These are phyloP conservation scores for Chroicocephalus ridibundus DNA, from an alignment of 2,113 vertebrate genomes.

Conservation along the genomic window DNA sequence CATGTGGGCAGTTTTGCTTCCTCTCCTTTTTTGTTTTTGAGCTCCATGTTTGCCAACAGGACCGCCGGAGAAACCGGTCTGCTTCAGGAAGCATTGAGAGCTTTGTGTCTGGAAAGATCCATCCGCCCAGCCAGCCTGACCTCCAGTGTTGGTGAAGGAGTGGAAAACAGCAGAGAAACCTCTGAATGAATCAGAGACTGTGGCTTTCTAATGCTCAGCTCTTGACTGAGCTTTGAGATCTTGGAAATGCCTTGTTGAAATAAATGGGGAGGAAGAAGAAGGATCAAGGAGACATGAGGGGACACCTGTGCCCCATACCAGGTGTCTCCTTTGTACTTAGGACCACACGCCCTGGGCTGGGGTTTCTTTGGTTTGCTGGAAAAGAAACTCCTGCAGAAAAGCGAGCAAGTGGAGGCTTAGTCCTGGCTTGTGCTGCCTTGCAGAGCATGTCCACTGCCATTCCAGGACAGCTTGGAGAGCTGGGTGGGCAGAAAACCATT, in stretches of 20 bases:
- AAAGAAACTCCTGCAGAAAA: not conserved
- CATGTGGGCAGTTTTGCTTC: not conserved
- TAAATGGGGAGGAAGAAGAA: not conserved
- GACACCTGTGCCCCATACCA: not conserved
- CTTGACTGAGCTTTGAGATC: not conserved
- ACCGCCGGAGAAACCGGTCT: accelerated
- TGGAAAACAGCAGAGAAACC: not conserved
- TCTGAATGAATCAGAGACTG: not conserved
- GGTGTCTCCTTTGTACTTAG: not conserved
- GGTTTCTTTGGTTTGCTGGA: not conserved
- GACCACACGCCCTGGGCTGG: not conserved
- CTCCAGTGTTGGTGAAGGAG: not conserved
- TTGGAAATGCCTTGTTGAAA: not conserved
- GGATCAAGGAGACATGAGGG: not conserved
- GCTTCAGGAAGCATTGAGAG: not conserved
- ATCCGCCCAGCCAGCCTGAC: not conserved
- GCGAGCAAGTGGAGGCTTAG: not conserved
- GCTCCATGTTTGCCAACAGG: not conserved
- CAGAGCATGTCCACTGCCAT: not conserved
- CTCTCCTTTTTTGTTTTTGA: not conserved
- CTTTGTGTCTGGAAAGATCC: not conserved
- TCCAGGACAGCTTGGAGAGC: no score
- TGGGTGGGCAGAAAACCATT: not conserved
- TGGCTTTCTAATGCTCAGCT: not conserved
- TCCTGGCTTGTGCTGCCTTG: not conserved